Evolutionary conservation across 2,888 invertebrate species (phyloP).

Genomic region (Busseola fusca): DNA sequence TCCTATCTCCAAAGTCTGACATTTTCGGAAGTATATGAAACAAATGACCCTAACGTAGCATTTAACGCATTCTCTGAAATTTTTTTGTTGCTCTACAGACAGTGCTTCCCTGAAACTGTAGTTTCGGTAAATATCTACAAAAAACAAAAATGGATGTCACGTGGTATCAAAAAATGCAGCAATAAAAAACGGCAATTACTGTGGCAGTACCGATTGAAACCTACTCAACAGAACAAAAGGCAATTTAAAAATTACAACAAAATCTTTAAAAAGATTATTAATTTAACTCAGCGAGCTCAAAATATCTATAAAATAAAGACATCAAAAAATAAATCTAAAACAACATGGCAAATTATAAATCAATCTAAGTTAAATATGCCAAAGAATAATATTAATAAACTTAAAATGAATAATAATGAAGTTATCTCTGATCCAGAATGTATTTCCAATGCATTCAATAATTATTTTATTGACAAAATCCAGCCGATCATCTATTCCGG

Average conservation of each 20-base stretch:
- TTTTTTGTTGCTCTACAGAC: background rate
- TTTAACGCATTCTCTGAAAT: background rate
- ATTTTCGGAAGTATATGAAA: background rate
- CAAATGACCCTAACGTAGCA: too few relatives aligned
- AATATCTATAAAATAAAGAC: background rate
- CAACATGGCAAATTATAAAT: background rate
- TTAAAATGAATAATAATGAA: background rate
- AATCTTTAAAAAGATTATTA: background rate
- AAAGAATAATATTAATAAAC: background rate
- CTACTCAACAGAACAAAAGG: background rate
- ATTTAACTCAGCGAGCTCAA: background rate
- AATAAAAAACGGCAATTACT: background rate
- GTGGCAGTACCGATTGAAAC: background rate
- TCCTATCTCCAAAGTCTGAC: background rate
- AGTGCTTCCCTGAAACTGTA: background rate
- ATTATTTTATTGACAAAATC: too few relatives aligned
- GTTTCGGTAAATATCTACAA: background rate
- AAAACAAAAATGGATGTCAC: too few relatives aligned
- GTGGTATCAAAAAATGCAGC: constrained; percentile 9
- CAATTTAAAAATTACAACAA: background rate
- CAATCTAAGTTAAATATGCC: background rate
- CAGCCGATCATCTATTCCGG: too few relatives aligned
- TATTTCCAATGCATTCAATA: too few relatives aligned
- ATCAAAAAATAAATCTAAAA: too few relatives aligned
- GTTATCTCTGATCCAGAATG: background rate